Evolutionary conservation across 2,113 vertebrate species (phyloP), one percentile per base, ranked within the genome.

Genomic region (Tachycineta bicolor): DNA sequence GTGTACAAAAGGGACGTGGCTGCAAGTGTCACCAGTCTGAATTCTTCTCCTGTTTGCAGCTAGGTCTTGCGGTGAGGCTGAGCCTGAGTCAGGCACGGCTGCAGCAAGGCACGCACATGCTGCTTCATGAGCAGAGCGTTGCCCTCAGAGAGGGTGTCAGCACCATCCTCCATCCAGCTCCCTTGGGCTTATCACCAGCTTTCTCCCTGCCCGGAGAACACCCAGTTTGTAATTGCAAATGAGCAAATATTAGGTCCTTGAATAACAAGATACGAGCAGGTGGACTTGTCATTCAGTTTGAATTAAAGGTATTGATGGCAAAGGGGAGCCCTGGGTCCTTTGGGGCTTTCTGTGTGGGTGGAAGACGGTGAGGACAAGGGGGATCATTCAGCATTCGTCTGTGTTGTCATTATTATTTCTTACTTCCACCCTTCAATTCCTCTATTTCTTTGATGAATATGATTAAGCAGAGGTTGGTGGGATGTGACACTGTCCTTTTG

Each of bases 21-120:
- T 89, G 62, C 7, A 7, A 83, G 52, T 13, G 55, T n/a, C 76
- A 39, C 87, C 77, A 34, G 70, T 3, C 76, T 43, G 75, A 94
- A 90, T 96, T 73, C 55, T 59, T 74, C 22, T 84, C 62, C 70
- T 95, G 33, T 84, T 93, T 87, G 89, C 78, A 63, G 39, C 89
- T 10, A 46, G 34, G 67, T 73, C 31, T 39, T 34, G 34, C 16
- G 92, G 33, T 21, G 52, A 90, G 93, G 68, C 73, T 83, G 70
- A 62, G 73, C 47, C 75, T 12, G 29, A 56, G 46, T 12, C 19
- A 12, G 70, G 8, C 8, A 4, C 4, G 39, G 29, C 43, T 2
- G 7, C 39, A 70, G 89, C 37, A 14, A 60, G 37, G 34, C 18
- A 23, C 70, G 16, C 23, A 33, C 86, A 37, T n/a, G 34, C 28